Percentiles rank a stretch among this genome's conserved stretches.
Evolutionary conservation across 2,113 vertebrate genomes (phyloP).

Genomic region (Argyrosomus japonicus): DNA sequence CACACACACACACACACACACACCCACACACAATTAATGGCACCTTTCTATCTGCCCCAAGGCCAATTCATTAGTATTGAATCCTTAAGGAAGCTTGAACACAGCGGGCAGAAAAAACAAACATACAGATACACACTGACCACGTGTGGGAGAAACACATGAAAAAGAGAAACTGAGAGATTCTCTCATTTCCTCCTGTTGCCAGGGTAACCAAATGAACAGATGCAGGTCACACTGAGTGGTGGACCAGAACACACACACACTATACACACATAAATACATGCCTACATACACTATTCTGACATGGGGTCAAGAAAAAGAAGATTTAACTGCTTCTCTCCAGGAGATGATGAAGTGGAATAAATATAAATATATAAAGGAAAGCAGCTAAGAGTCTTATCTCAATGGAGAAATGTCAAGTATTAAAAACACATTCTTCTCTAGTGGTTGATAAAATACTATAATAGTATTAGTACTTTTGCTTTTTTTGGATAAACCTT

Average conservation of each 20-base stretch:
- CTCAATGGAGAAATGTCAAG: background rate
- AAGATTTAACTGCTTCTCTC: background rate
- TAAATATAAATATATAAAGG: background rate
- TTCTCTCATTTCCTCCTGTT: slow-evolving; percentile 82
- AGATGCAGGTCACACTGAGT: slow-evolving; percentile 87
- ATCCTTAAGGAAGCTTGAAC: background rate
- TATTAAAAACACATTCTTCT: background rate
- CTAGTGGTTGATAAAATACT: background rate
- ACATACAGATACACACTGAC: slow-evolving; percentile 32
- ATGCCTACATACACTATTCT: background rate
- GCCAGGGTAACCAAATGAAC: slow-evolving; percentile 91
- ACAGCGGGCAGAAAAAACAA: background rate
- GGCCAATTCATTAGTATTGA: background rate
- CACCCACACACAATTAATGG: background rate
- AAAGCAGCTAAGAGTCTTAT: background rate
- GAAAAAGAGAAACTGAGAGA: slow-evolving; percentile 25
- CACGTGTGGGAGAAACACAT: slow-evolving; percentile 57
- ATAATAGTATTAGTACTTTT: background rate
- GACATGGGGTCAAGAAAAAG: slow-evolving; percentile 7
- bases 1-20: background rate
- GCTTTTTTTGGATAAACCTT: background rate
- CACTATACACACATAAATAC: slow-evolving; percentile 25
- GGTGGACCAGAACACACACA: slow-evolving; percentile 33
- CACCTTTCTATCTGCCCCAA: background rate
- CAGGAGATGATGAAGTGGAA: background rate